Conservation (phyloP, 2,797 vertebrate genomes). For the Chloroceryle amazona region DNA sequence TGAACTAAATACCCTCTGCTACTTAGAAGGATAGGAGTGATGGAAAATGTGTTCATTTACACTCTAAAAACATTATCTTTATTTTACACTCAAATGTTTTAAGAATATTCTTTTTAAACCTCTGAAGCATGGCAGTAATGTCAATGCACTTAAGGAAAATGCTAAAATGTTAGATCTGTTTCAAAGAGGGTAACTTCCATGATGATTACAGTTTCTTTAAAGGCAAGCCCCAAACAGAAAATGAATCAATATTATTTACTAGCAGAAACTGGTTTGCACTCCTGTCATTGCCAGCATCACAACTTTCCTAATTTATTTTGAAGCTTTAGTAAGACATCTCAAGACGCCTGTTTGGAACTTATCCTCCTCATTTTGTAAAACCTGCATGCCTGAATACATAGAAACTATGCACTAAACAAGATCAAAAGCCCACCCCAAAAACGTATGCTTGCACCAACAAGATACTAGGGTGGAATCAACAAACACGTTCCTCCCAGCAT, state of each 20-base stretch:
- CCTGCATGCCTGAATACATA: background rate
- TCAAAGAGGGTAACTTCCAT: background rate
- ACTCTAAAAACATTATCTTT: background rate
- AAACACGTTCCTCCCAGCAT: rapidly evolving
- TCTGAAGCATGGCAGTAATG: background rate
- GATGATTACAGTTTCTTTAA: background rate
- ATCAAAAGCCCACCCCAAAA: background rate
- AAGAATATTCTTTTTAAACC: background rate
- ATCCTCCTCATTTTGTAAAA: background rate
- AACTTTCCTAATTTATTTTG: background rate
- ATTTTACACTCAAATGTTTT: background rate
- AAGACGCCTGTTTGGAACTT: background rate
- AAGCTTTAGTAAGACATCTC: background rate
- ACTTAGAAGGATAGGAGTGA: background rate
- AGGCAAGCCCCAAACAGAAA: background rate
- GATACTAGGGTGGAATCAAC: background rate
- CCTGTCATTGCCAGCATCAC: background rate
- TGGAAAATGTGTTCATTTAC: background rate
- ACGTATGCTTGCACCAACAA: background rate
- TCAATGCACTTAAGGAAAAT: background rate
- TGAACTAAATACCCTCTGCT: background rate
- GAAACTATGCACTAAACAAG: background rate
- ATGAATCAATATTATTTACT: background rate
- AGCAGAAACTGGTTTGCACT: background rate
- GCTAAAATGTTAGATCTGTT: background rate